A percentile compares a stretch with the other conserved stretches of the same genome.
phyloP scores from a whole-genome alignment of 2,888 invertebrate genomes.

The Drosophila bunnanda region DNA sequence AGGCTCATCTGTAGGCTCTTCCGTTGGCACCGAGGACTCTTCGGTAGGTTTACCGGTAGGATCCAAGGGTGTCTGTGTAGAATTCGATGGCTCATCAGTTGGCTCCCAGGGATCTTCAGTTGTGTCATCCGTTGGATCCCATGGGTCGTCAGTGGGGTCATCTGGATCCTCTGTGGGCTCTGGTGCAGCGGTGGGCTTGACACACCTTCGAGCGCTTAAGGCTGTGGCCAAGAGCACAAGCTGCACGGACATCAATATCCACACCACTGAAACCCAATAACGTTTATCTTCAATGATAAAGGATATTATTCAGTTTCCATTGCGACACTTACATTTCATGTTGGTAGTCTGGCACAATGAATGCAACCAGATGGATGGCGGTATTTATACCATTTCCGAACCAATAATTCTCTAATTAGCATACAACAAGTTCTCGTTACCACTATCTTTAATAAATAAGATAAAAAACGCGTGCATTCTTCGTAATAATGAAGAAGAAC shows the following conservation, averaged over 20 bases:
- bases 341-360: conserved; percentile 6
- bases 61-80: conserved; percentile 1
- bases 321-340: conserved; percentile 62
- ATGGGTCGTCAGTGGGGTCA: conserved; percentile 27
- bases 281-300: conserved; percentile 24
- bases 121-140: conserved; percentile 32
- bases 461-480: conserved; percentile 3
- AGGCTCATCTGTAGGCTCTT: background rate
- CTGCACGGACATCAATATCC: conserved; percentile 51
- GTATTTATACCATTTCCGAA: conserved; percentile 54
- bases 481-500: background rate
- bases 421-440: conserved; percentile 53
- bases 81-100: conserved; percentile 9
- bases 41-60: background rate
- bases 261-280: conserved; percentile 50
- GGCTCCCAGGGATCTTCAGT: conserved; percentile 16
- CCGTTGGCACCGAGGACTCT: background rate
- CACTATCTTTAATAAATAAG: conserved; percentile 24
- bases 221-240: conserved; percentile 51
- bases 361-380: background rate
- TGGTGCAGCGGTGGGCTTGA: conserved; percentile 21
- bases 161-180: conserved; percentile 23
- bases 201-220: conserved; percentile 53
- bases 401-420: conserved; percentile 55
- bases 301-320: conserved; percentile 8